Conservation (phyloP, 1,140 invertebrate species). For the Brachystomella parvula region DNA sequence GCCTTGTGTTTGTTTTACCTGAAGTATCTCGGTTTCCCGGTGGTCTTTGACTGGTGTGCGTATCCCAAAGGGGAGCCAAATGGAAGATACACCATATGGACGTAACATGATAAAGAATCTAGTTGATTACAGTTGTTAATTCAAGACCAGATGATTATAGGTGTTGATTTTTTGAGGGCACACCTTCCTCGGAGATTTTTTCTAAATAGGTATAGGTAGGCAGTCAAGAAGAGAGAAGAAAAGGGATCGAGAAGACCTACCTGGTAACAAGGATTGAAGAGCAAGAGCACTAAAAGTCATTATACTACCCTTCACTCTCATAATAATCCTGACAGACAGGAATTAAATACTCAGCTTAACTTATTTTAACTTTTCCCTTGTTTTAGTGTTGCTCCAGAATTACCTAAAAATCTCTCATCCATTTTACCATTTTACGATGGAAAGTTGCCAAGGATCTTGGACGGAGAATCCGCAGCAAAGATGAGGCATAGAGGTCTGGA, state of each 20-base stretch:
- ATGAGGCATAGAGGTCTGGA: background rate
- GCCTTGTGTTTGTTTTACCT: conserved; percentile 31
- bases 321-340: background rate
- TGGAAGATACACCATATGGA: conserved; percentile 30
- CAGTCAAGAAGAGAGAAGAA: no score
- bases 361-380: background rate
- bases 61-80: conserved; percentile 13
- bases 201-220: background rate
- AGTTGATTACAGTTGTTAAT: conserved; percentile 38
- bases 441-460: background rate
- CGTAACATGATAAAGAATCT: conserved; percentile 26
- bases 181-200: conserved; percentile 23
- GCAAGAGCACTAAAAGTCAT: background rate
- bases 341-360: conserved; percentile 1
- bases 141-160: conserved; percentile 38
- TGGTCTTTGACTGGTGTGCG: conserved; percentile 26
- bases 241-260: background rate
- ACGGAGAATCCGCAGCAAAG: no score
- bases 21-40: conserved; percentile 20
- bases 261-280: no score
- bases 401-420: no score
- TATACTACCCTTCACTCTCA: background rate
- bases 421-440: conserved; percentile 3
- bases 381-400: no score
- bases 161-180: conserved; percentile 37